Conservation (phyloP, 2,797 vertebrate species). For the Remorina albescens region DNA sequence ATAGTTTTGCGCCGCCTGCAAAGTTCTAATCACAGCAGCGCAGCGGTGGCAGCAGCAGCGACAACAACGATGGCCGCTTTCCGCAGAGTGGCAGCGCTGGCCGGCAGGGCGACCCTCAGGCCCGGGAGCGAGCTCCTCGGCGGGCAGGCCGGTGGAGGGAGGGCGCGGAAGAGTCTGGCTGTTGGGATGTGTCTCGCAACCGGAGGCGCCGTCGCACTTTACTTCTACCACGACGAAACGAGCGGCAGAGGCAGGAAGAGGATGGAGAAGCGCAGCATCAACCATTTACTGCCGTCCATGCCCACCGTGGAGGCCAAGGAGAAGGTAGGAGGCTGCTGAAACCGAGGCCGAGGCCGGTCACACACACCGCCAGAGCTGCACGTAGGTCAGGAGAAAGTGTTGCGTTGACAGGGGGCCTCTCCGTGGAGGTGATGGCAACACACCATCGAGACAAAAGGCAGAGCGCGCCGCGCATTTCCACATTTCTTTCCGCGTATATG, state of each 20-base stretch:
- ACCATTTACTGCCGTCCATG: constrained; percentile 71
- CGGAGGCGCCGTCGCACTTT: constrained; percentile 79
- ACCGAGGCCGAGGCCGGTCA: background rate
- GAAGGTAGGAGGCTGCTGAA: constrained; percentile 72
- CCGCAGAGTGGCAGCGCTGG: constrained; percentile 78
- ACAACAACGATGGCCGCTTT: constrained; percentile 84
- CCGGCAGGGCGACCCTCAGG: constrained; percentile 62
- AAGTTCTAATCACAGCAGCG: constrained; percentile 58
- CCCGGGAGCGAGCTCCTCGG: constrained; percentile 53
- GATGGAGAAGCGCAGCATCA: constrained; percentile 65
- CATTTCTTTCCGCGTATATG: constrained; percentile 13
- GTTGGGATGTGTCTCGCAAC: constrained; percentile 75
- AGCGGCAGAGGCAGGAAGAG: constrained; percentile 58
- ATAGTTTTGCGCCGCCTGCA: constrained; percentile 54
- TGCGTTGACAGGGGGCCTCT: constrained; percentile 44
- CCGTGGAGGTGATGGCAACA: background rate
- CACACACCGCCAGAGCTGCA: too few species aligned
- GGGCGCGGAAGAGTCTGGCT: constrained; percentile 49
- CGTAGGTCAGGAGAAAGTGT: background rate
- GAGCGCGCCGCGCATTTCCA: background rate
- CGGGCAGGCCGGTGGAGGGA: constrained; percentile 17
- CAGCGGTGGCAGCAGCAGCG: constrained; percentile 25
- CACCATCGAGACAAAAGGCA: background rate
- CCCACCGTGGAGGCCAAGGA: constrained; percentile 83
- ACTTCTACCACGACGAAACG: constrained; percentile 65